These are phyloP conservation scores for Thera obeliscata DNA, from an alignment of 2,888 invertebrate species.

Conservation along the genomic window DNA sequence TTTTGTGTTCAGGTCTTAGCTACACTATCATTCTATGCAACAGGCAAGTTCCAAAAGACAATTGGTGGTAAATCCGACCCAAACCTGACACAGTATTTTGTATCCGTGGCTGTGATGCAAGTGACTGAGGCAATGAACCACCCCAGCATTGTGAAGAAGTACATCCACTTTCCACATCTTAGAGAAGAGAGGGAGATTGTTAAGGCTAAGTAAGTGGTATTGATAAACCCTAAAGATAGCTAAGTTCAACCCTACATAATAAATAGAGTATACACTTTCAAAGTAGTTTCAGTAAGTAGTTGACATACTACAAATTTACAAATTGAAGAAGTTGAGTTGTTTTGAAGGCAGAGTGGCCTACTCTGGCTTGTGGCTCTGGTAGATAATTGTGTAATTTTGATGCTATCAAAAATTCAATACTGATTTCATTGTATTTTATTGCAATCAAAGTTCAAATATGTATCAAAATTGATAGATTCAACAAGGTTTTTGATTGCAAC, in stretches of 20 bases:
- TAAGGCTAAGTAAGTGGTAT: conserved; percentile 63
- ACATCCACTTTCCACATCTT: conserved; percentile 76
- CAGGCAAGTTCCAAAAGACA: conserved; percentile 74
- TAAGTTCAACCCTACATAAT: background rate
- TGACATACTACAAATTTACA: too few relatives aligned
- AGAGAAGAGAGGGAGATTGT: conserved; percentile 71
- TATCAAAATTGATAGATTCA: too few relatives aligned
- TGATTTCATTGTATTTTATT: too few relatives aligned
- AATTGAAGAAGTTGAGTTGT: too few relatives aligned
- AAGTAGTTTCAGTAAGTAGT: too few relatives aligned
- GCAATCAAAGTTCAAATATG: too few relatives aligned
- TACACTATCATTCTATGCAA: conserved; percentile 72
- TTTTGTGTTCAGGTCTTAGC: conserved; percentile 63
- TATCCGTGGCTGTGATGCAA: conserved; percentile 69
- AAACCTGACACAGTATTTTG: conserved; percentile 72
- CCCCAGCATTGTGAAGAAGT: conserved; percentile 70
- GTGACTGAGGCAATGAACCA: conserved; percentile 76
- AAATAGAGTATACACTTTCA: background rate
- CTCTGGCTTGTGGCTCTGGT: too few relatives aligned
- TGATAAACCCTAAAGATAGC: background rate
- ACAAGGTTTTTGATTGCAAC: too few relatives aligned
- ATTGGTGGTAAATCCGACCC: conserved; percentile 71
- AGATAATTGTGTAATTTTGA: too few relatives aligned
- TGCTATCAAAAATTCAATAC: too few relatives aligned
- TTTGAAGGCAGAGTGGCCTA: too few relatives aligned